These are phyloP conservation scores for Bombus sibiricus DNA, from an alignment of 1,140 invertebrate species.

Conservation along the genomic window DNA sequence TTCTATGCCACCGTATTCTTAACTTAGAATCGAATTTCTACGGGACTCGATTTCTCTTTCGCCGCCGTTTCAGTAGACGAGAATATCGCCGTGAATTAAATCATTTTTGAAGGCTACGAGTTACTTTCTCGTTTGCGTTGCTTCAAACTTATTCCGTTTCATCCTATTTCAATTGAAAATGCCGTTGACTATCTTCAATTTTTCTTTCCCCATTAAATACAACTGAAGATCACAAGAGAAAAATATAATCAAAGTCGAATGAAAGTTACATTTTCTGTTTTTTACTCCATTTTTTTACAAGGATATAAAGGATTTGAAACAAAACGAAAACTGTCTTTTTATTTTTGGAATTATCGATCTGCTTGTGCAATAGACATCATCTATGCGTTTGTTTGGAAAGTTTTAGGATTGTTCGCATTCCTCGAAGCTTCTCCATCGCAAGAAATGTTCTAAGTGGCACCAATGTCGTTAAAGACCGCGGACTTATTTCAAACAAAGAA, in stretches of 20 bases:
- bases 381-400: not conserved
- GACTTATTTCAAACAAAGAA: not conserved
- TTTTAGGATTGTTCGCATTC: not conserved
- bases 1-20: conserved; percentile 27
- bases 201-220: not conserved
- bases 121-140: not conserved
- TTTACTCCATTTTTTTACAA: not conserved
- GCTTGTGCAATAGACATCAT: too few species aligned
- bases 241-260: not conserved
- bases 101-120: not conserved
- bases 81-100: not conserved
- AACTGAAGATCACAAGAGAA: not conserved
- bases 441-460: too few species aligned
- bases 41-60: not conserved
- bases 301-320: not conserved
- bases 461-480: not conserved
- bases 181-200: not conserved
- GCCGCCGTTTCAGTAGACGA: not conserved
- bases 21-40: conserved; percentile 40
- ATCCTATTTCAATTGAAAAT: not conserved
- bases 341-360: not conserved
- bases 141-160: not conserved
- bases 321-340: not conserved
- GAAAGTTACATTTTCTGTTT: not conserved
- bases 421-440: not conserved